Evolutionary conservation across 1,140 invertebrate genomes (phyloP).

Genomic region (Pogonus chalceus): DNA sequence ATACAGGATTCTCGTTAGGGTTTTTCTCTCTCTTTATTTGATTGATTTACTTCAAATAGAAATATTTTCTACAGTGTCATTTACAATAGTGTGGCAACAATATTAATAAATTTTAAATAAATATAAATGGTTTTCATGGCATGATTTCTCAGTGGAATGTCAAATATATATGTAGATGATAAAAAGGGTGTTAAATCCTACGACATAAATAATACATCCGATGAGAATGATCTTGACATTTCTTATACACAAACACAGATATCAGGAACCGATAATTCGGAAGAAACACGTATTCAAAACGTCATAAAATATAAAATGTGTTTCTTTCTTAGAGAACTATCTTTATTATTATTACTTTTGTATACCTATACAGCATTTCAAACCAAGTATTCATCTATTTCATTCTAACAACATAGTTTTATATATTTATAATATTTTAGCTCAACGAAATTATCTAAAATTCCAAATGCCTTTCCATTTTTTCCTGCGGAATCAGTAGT

Average conservation of each 20-base stretch:
- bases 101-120: too few species aligned
- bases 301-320: slow-evolving; percentile 23
- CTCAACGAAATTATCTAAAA: slow-evolving; percentile 53
- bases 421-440: slow-evolving; percentile 38
- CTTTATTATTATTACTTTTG: slow-evolving; percentile 39
- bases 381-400: slow-evolving; percentile 43
- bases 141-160: slow-evolving; percentile 15
- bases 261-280: not conserved
- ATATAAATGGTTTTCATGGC: slow-evolving; percentile 8
- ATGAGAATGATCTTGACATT: not conserved
- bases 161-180: slow-evolving; percentile 10
- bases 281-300: not conserved
- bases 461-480: slow-evolving; percentile 55
- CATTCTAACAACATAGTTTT: slow-evolving; percentile 14
- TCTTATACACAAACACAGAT: not conserved
- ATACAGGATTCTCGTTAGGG: too few species aligned
- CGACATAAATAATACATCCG: not conserved
- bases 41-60: too few species aligned
- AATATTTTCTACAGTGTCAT: too few species aligned
- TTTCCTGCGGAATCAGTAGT: slow-evolving; percentile 54
- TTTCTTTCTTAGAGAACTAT: slow-evolving; percentile 28
- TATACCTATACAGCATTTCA: slow-evolving; percentile 48
- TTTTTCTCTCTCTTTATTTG: too few species aligned
- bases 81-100: too few species aligned
- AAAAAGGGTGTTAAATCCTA: not conserved